Conservation (phyloP, 1,140 invertebrate species). For the Pissodes strobi region DNA sequence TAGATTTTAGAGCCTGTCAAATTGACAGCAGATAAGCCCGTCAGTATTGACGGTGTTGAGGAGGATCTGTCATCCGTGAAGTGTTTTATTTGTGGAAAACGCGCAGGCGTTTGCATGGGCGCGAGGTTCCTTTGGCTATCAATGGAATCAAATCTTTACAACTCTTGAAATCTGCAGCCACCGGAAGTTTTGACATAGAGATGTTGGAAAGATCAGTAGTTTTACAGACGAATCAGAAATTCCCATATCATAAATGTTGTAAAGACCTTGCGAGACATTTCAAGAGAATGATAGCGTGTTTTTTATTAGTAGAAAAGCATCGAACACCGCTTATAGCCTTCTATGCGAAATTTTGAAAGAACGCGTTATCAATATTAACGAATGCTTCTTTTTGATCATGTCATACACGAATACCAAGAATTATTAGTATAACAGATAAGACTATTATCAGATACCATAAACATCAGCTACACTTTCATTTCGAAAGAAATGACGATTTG, state of each 20-base stretch:
- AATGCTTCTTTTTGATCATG: conserved; percentile 27
- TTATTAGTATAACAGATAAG: conserved; percentile 17
- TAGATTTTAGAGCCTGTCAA: no score
- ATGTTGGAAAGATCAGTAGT: conserved; percentile 31
- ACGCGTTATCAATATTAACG: conserved; percentile 19
- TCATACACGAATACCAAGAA: conserved; percentile 21
- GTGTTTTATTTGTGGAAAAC: no score
- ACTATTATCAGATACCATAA: conserved; percentile 15
- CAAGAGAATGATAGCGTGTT: conserved; percentile 21
- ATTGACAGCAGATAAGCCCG: no score
- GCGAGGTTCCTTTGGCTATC: no score
- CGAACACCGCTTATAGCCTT: conserved; percentile 20
- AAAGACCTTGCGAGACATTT: conserved; percentile 30
- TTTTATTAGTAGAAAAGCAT: conserved; percentile 12
- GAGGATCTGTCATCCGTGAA: no score
- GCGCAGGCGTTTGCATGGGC: no score
- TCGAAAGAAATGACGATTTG: no score
- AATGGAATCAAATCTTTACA: no score
- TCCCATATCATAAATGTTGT: conserved; percentile 33
- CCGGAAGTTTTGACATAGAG: no score
- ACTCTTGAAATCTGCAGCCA: no score
- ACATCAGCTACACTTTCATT: no score
- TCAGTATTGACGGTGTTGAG: no score
- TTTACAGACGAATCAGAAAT: conserved; percentile 18
- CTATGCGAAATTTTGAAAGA: conserved; percentile 27